These are phyloP conservation scores for Loriculus beryllinus DNA, from an alignment of 2,797 vertebrate species.

Conservation along the genomic window DNA sequence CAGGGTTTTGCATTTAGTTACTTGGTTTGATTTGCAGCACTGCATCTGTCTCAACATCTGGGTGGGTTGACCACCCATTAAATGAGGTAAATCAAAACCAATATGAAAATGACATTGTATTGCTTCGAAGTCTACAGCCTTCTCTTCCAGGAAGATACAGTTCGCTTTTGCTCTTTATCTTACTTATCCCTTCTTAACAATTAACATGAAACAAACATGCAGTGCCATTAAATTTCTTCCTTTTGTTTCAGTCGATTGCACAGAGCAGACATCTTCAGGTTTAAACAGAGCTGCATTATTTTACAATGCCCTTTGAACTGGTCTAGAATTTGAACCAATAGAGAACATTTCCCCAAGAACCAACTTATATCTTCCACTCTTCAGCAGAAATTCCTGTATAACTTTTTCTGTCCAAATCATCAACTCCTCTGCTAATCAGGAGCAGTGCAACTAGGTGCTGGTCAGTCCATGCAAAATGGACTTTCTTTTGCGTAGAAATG, in stretches of 20 bases:
- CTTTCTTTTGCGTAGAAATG: not conserved
- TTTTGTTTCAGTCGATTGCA: not conserved
- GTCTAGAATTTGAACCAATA: not conserved
- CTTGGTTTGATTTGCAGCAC: not conserved
- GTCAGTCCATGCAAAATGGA: not conserved
- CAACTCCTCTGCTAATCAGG: not conserved
- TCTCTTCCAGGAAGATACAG: not conserved
- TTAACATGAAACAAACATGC: not conserved
- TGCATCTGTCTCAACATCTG: not conserved
- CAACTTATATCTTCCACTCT: not conserved
- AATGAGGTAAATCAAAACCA: not conserved
- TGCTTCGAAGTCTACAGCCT: not conserved
- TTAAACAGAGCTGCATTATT: not conserved
- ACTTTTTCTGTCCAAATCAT: not conserved
- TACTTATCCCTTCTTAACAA: not conserved
- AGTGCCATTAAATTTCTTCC: not conserved
- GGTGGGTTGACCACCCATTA: not conserved
- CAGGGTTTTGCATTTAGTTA: not conserved
- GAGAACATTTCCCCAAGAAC: not conserved
- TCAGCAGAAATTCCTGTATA: not conserved
- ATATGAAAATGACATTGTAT: not conserved
- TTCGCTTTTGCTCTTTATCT: not conserved
- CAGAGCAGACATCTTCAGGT: not conserved
- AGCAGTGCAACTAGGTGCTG: not conserved
- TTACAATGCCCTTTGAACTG: not conserved